Percentiles rank a stretch among this genome's conserved stretches.
phyloP scores from a whole-genome alignment of 1,140 invertebrate species.

The Brachionus plicatilis region DNA sequence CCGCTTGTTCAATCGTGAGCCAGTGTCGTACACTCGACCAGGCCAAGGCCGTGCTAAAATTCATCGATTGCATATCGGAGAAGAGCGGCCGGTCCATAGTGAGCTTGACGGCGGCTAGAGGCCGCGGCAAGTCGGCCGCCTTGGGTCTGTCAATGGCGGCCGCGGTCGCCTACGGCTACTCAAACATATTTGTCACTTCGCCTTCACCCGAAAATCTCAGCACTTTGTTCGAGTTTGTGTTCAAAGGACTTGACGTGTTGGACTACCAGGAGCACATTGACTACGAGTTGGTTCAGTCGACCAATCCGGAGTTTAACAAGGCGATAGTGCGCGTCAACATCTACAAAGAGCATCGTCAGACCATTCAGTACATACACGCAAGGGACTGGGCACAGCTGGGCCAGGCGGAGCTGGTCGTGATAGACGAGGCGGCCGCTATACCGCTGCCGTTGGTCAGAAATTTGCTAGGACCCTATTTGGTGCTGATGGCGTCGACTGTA shows the following conservation, averaged over 20 bases:
- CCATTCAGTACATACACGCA: slow-evolving; percentile 93
- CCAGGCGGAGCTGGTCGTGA: slow-evolving; percentile 87
- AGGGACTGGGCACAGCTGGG: slow-evolving; percentile 68
- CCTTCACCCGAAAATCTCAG: slow-evolving; percentile 97
- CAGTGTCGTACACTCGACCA: slow-evolving; percentile 89
- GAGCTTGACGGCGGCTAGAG: slow-evolving; percentile 88
- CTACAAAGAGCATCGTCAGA: slow-evolving; percentile 82
- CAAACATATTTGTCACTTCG: slow-evolving; percentile 95
- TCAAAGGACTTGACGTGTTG: slow-evolving; percentile 90
- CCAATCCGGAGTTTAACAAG: slow-evolving; percentile 93
- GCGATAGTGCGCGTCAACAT: slow-evolving; percentile 88
- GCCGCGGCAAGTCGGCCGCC: slow-evolving; percentile 94
- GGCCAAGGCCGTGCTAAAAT: slow-evolving; percentile 82
- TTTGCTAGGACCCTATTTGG: slow-evolving; percentile 68
- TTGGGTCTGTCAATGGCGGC: slow-evolving; percentile 80
- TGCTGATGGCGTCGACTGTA: slow-evolving; percentile 93
- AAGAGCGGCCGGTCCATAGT: slow-evolving; percentile 82
- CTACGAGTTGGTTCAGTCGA: slow-evolving; percentile 89
- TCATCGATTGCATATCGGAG: slow-evolving; percentile 89
- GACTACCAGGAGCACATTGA: slow-evolving; percentile 91
- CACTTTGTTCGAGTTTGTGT: slow-evolving; percentile 92
- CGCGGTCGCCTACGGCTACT: slow-evolving; percentile 61
- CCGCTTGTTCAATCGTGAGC: slow-evolving; percentile 79
- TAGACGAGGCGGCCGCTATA: slow-evolving; percentile 98
- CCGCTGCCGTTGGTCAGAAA: slow-evolving; percentile 85